These are phyloP conservation scores for Melanotus villosus DNA, from an alignment of 2,888 invertebrate genomes.

Conservation along the genomic window DNA sequence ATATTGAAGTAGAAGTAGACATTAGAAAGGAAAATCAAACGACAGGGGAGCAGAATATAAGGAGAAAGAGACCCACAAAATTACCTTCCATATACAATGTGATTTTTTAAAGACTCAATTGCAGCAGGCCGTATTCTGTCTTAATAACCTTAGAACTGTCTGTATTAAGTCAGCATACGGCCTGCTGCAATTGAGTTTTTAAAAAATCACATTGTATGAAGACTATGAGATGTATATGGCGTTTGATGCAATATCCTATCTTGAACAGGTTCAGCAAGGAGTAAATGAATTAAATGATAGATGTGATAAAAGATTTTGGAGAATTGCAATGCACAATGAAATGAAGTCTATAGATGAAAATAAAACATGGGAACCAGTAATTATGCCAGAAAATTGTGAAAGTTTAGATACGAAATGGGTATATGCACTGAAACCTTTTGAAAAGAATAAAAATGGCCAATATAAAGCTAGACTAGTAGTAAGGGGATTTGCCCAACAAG, in stretches of 20 bases:
- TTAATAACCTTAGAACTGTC: too few relatives aligned
- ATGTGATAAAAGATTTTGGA: conserved; percentile 42
- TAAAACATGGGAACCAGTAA: conserved; percentile 40
- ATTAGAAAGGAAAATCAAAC: conserved; percentile 3
- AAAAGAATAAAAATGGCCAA: conserved; percentile 47
- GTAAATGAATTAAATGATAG: conserved; percentile 41
- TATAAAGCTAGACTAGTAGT: conserved; percentile 57
- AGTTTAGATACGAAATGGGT: conserved; percentile 49
- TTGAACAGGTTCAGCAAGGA: conserved; percentile 44
- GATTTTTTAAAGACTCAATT: too few relatives aligned
- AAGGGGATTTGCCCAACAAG: conserved; percentile 56
- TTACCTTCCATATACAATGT: conserved; percentile 35
- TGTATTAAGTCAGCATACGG: too few relatives aligned
- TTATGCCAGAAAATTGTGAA: conserved; percentile 33
- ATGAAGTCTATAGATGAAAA: conserved; percentile 49
- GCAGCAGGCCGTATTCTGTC: too few relatives aligned
- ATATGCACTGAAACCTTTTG: conserved; percentile 51
- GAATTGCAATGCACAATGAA: conserved; percentile 47
- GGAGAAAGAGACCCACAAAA: conserved; percentile 37
- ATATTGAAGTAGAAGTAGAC: too few relatives aligned
- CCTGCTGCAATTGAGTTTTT: too few relatives aligned
- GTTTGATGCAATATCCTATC: conserved; percentile 45
- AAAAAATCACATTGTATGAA: too few relatives aligned
- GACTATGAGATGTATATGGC: conserved; percentile 51
- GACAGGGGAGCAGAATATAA: background rate